Conservation (phyloP, 53 echinoderm and acorn worm species). For the Crossaster papposus region DNA sequence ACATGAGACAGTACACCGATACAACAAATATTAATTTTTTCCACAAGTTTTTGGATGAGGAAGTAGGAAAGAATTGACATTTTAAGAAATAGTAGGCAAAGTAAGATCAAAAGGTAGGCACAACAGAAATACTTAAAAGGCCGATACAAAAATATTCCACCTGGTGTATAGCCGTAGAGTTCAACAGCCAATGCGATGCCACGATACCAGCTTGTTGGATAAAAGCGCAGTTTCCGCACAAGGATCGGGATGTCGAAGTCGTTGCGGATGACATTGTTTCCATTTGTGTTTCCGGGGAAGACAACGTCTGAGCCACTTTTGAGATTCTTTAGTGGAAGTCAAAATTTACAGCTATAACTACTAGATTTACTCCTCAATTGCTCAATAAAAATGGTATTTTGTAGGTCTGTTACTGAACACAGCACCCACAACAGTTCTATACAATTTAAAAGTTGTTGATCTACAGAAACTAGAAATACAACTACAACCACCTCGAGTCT, state of each 20-base stretch:
- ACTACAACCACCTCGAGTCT: no score
- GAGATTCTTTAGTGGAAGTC: slow-evolving; percentile 25
- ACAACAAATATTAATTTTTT: no score
- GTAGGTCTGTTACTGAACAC: no score
- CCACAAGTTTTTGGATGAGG: no score
- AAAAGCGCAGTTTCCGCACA: slow-evolving; percentile 51
- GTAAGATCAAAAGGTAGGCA: not conserved
- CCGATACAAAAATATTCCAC: slow-evolving; percentile 12
- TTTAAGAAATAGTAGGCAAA: no score
- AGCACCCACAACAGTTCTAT: no score
- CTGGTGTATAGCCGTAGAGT: slow-evolving; percentile 64
- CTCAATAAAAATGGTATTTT: no score
- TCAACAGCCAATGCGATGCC: slow-evolving; percentile 62
- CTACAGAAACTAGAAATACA: no score
- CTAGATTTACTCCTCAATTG: not conserved
- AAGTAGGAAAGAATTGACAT: no score
- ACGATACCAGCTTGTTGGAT: slow-evolving; percentile 18
- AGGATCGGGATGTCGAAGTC: slow-evolving; percentile 59
- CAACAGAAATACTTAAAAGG: not conserved
- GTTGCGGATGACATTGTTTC: slow-evolving; percentile 54
- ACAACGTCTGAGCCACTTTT: slow-evolving; percentile 13
- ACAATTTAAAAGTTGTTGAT: no score
- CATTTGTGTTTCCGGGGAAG: slow-evolving; percentile 62
- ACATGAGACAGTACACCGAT: no score
- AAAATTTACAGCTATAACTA: not conserved